Evolutionary conservation across 2,113 vertebrate species (phyloP).

Genomic region (Microtus pennsylvanicus): DNA sequence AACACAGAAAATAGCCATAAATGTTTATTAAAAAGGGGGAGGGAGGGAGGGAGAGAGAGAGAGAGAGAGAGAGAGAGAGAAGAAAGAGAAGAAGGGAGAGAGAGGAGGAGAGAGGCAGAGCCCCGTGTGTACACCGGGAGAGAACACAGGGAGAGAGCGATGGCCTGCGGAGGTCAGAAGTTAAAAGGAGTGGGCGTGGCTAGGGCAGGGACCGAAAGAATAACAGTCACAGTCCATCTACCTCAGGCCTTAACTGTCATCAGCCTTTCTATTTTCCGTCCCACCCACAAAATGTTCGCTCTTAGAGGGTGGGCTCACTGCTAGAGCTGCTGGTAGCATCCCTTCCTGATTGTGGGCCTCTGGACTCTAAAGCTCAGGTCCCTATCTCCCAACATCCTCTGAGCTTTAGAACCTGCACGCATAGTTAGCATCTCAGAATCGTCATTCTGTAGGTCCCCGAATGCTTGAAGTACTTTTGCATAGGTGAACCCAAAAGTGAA

Average conservation of each 20-base stretch:
- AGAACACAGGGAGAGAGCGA: too few species aligned
- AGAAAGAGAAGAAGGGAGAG: too few species aligned
- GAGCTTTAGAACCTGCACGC: too few species aligned
- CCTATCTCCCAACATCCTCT: neutral
- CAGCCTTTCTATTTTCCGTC: neutral
- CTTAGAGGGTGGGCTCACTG: neutral
- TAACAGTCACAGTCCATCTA: neutral
- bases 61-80: too few species aligned
- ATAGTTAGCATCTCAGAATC: neutral
- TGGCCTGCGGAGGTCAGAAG: too few species aligned
- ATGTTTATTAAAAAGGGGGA: too few species aligned
- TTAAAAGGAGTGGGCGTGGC: too few species aligned
- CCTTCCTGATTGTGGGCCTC: neutral
- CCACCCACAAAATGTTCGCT: neutral
- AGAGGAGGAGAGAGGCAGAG: too few species aligned
- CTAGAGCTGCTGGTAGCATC: neutral
- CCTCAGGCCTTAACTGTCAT: neutral
- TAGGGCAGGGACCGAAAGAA: too few species aligned
- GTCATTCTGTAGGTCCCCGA: rapidly evolving
- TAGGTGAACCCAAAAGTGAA: neutral
- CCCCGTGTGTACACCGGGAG: too few species aligned
- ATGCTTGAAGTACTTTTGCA: neutral
- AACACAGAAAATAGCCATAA: too few species aligned
- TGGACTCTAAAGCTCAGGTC: neutral
- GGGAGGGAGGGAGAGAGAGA: too few species aligned